A percentile compares a stretch with the other conserved stretches of the same genome.
Evolutionary conservation across 2,888 invertebrate genomes (phyloP).

Genomic region (Plagodis dolabraria): DNA sequence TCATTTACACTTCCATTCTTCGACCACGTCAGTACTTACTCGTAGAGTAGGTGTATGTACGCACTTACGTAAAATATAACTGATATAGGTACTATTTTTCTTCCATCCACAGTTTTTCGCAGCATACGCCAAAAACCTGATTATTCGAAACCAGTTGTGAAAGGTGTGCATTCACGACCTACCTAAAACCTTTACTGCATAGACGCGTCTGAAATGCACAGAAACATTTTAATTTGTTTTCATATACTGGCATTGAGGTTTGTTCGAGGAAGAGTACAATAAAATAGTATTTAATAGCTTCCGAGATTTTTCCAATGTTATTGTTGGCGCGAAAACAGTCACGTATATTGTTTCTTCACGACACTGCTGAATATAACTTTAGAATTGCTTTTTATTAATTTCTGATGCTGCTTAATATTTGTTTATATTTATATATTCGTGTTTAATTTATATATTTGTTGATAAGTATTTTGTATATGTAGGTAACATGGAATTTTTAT

Average conservation of each 20-base stretch:
- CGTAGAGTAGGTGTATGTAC: no score
- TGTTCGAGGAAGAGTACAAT: conserved; percentile 18
- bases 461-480: no score
- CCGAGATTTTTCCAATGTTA: conserved; percentile 9
- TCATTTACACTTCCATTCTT: conserved; percentile 51
- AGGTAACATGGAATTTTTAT: no score
- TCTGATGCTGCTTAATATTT: no score
- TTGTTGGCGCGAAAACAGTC: conserved; percentile 14
- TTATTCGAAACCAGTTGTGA: conserved; percentile 42
- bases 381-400: no score
- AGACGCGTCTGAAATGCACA: conserved; percentile 25
- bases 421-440: no score
- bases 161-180: conserved; percentile 35
- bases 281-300: conserved; percentile 18
- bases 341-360: background rate
- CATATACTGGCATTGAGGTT: conserved; percentile 25
- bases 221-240: conserved; percentile 8
- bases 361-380: no score
- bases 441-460: no score
- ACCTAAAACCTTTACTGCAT: conserved; percentile 5
- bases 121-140: conserved; percentile 38
- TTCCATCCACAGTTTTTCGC: conserved; percentile 17
- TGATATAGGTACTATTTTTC: conserved; percentile 16
- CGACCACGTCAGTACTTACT: conserved; percentile 23
- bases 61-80: no score